Evolutionary conservation across 2,888 invertebrate species (phyloP).

Genomic region (Coremacera marginata): DNA sequence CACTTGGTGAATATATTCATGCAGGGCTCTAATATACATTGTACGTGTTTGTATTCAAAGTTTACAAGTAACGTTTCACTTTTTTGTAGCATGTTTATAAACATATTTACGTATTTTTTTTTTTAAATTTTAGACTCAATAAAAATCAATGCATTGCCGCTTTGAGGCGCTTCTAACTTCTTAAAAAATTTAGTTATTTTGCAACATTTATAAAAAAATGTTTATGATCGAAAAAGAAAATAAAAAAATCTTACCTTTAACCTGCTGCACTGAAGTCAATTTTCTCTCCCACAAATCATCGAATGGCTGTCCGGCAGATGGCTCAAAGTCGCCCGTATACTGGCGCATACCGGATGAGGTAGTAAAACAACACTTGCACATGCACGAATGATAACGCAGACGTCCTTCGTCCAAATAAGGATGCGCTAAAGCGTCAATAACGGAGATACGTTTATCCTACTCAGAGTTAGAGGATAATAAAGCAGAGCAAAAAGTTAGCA

Average conservation of each 20-base stretch:
- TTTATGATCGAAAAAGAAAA: too few species aligned
- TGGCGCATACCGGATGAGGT: slow-evolving; percentile 83
- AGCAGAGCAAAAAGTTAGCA: not conserved
- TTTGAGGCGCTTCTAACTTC: too few species aligned
- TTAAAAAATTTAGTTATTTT: too few species aligned
- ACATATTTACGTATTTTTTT: too few species aligned
- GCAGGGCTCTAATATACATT: too few species aligned
- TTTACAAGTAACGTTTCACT: too few species aligned
- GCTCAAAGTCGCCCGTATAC: slow-evolving; percentile 95
- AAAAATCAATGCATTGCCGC: too few species aligned
- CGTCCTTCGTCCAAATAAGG: slow-evolving; percentile 98
- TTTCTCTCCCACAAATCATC: slow-evolving; percentile 98
- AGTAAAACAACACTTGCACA: slow-evolving; percentile 98
- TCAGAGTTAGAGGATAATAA: slow-evolving; percentile 48
- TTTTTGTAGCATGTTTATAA: too few species aligned
- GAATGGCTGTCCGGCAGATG: slow-evolving; percentile 89
- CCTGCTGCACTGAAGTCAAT: slow-evolving; percentile 91
- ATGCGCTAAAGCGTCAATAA: slow-evolving; percentile 95
- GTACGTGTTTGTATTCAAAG: too few species aligned
- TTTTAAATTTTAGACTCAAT: too few species aligned
- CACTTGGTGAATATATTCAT: too few species aligned
- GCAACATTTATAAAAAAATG: too few species aligned
- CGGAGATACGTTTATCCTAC: slow-evolving; percentile 93
- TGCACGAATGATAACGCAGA: slow-evolving; percentile 98
- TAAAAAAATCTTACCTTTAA: slow-evolving; percentile 90